phyloP scores from a whole-genome alignment of 2,888 invertebrate species.

The Drosophila lutescens region DNA sequence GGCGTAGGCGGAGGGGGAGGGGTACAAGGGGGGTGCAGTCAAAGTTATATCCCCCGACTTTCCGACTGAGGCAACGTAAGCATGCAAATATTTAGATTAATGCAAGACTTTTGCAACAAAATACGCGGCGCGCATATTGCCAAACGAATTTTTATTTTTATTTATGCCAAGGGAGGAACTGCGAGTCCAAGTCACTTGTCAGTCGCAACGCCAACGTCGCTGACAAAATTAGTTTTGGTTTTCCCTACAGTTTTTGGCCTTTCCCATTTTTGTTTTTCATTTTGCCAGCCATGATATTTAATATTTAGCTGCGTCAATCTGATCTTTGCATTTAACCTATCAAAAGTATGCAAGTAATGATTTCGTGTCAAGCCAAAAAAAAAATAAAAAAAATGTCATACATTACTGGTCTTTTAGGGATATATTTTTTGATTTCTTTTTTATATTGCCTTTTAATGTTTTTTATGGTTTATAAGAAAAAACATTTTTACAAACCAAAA shows the following conservation, averaged over 20 bases:
- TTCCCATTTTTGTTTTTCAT: background rate
- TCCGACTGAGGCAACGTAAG: conserved; percentile 46
- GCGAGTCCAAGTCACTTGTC: conserved; percentile 49
- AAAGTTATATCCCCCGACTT: conserved; percentile 27
- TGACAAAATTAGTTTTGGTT: conserved; percentile 60
- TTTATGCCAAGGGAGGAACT: conserved; percentile 58
- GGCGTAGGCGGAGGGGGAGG: background rate
- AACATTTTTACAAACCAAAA: too few relatives aligned
- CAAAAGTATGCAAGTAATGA: background rate
- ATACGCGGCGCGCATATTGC: conserved; percentile 77
- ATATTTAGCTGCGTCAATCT: too few relatives aligned
- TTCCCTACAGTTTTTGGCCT: conserved; percentile 2
- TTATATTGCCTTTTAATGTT: too few relatives aligned
- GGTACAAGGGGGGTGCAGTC: background rate
- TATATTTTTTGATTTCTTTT: too few relatives aligned
- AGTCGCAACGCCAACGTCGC: conserved; percentile 59
- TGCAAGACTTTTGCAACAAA: conserved; percentile 78
- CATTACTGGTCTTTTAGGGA: too few relatives aligned
- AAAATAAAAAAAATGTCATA: too few relatives aligned
- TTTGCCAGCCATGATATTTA: background rate
- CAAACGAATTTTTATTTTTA: conserved; percentile 75
- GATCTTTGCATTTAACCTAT: background rate
- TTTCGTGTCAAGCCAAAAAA: background rate
- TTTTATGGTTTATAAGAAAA: too few relatives aligned
- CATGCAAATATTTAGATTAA: conserved; percentile 79